Conservation (phyloP, 2,113 vertebrate genomes). For the Illadopsis cleaveri region DNA sequence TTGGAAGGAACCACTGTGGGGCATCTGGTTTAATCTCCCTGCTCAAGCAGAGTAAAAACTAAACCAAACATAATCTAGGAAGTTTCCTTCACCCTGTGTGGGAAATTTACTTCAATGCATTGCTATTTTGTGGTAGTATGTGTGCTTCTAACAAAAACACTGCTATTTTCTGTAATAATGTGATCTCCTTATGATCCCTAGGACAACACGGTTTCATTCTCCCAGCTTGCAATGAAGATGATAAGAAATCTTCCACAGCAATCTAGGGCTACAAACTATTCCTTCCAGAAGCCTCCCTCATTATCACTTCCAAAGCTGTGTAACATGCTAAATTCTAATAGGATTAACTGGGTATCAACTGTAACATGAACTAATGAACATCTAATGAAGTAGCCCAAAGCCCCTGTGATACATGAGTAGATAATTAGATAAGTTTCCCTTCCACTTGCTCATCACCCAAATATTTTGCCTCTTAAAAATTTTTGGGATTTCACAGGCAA, state of each 20-base stretch:
- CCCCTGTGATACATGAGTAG: not conserved
- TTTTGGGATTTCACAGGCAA: not conserved
- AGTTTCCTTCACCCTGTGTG: not conserved
- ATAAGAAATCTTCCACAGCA: not conserved
- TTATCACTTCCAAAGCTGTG: constrained; percentile 28
- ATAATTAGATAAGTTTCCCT: not conserved
- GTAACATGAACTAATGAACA: constrained; percentile 65
- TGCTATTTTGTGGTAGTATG: not conserved
- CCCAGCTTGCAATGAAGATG: not conserved
- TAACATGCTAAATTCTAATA: constrained; percentile 13
- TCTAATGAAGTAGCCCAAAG: constrained; percentile 46
- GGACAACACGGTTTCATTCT: not conserved
- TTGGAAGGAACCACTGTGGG: not conserved
- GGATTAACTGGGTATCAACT: constrained; percentile 46
- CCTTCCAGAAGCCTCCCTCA: not conserved
- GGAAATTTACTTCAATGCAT: not conserved
- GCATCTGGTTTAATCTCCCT: not conserved
- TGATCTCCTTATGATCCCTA: not conserved
- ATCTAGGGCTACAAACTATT: not conserved
- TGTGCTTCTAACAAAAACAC: not conserved
- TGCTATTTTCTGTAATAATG: not conserved
- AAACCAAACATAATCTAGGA: not conserved
- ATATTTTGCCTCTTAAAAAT: not conserved
- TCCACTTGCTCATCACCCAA: not conserved
- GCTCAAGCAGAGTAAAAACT: not conserved